Evolutionary conservation across 1,140 invertebrate genomes (phyloP), one percentile per base, ranked within the genome.

Genomic region (Papilio helenus): DNA sequence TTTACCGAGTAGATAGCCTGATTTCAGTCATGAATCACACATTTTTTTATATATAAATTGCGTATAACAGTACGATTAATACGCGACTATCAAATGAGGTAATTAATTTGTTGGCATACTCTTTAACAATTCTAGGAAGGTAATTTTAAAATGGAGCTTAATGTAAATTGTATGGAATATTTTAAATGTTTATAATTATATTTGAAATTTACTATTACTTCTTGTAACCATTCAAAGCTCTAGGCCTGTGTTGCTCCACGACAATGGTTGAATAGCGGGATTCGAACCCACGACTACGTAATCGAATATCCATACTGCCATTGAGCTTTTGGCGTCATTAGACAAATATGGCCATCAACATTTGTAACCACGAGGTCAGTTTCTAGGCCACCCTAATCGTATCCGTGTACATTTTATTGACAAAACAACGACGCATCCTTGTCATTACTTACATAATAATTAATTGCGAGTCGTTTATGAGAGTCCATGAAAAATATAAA

Each of bases 311-410:
- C 18, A 7, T n/a, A 55, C 7, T 39, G 34, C 7, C n/a, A 20
- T 55, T 20, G 9, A 18, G 51, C 20, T 61, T 26, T 61, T 23
- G 12, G 1, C 3, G 9, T 18, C 51, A n/a, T n/a, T 29, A 65
- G 61, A 65, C 61, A 29, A 65, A 65, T 29, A 65, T 65, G 61
- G 61, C 61, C 26, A 14, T 68, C 26, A 61, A 61, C 9, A 61
- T 68, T 18, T 34, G 1, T 34, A 68, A 29, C 14, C 26, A 68
- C 61, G 61, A 68, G 61, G 61, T 68, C 61, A 29, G 14, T 68
- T 68, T 68, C 61, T 68, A 68, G 61, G 61, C 14, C 61, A 68
- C 20, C 51, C 18, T 55, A 55, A 16, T 68, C 61, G 61, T 68
- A 68, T 68, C 58, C 58, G 58, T 61, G 7, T 61, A 61, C 23